phyloP scores from a whole-genome alignment of 2,888 invertebrate genomes.

The Serripes groenlandicus region DNA sequence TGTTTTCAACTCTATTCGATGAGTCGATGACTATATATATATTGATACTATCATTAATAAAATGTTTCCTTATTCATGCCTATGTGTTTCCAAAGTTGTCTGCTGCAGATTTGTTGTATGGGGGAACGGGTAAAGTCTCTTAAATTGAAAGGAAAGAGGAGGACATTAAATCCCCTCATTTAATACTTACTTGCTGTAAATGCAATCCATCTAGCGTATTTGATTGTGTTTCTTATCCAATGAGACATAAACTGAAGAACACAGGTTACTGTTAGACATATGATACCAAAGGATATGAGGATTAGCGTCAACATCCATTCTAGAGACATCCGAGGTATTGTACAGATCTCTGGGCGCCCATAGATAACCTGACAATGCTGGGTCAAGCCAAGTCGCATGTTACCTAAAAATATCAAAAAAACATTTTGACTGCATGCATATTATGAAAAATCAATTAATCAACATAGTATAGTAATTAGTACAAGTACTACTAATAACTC shows the following conservation, averaged over 20 bases:
- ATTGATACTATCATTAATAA: too few species aligned
- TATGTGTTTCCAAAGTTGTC: too few species aligned
- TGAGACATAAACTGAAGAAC: constrained; percentile 75
- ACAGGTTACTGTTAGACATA: constrained; percentile 76
- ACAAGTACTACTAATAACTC: too few species aligned
- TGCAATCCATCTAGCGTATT: constrained; percentile 79
- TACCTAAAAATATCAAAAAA: too few species aligned
- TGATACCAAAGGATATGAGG: constrained; percentile 76
- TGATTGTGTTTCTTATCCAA: constrained; percentile 75
- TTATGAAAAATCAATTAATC: too few species aligned
- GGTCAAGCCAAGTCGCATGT: constrained; percentile 75
- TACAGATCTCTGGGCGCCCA: constrained; percentile 74
- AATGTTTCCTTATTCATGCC: too few species aligned
- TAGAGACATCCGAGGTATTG: constrained; percentile 71
- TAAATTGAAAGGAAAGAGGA: background rate
- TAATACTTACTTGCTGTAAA: constrained; percentile 77
- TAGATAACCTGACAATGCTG: constrained; percentile 77
- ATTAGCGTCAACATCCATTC: constrained; percentile 79
- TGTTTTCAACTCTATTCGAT: too few species aligned
- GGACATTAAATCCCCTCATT: background rate
- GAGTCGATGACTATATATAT: too few species aligned
- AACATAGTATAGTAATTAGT: too few species aligned
- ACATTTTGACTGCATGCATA: too few species aligned
- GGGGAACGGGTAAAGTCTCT: too few species aligned
- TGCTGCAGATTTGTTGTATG: too few species aligned